phyloP scores from a whole-genome alignment of 2,797 vertebrate genomes.

The Chiroxiphia lanceolata region DNA sequence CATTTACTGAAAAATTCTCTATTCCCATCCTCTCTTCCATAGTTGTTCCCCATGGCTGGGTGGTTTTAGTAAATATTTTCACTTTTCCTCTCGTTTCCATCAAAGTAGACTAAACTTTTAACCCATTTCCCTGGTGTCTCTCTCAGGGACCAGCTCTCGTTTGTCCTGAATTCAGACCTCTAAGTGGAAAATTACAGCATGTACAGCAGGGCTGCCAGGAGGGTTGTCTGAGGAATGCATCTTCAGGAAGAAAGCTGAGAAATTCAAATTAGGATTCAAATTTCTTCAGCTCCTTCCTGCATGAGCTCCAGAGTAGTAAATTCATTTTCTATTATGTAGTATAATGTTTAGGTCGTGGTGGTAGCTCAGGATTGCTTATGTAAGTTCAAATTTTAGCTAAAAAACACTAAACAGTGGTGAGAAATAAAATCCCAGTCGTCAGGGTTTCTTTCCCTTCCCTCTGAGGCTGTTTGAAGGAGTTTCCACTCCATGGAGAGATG shows the following conservation, averaged over 20 bases:
- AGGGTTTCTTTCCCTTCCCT: neutral
- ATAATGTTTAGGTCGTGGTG: neutral
- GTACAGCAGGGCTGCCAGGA: neutral
- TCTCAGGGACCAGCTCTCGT: neutral
- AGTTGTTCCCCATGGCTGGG: neutral
- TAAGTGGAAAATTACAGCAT: neutral
- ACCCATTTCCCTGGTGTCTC: neutral
- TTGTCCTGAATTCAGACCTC: neutral
- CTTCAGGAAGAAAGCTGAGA: neutral
- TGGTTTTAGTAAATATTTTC: neutral
- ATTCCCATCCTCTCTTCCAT: neutral
- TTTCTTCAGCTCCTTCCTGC: neutral
- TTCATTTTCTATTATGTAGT: neutral
- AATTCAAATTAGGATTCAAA: slow-evolving; percentile 7
- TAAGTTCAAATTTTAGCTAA: neutral
- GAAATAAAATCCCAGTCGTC: neutral
- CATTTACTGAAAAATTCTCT: neutral
- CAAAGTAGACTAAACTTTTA: neutral
- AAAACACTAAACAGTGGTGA: neutral
- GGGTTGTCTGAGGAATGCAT: neutral
- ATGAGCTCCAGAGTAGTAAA: neutral
- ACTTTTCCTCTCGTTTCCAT: neutral
- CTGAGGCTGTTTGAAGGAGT: neutral
- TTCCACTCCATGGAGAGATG: neutral
- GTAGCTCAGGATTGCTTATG: neutral